Percentiles rank a stretch among this genome's conserved stretches.
These are phyloP conservation scores for Coranthus polyacanthus DNA, from an alignment of 2,797 vertebrate species.

Conservation along the genomic window DNA sequence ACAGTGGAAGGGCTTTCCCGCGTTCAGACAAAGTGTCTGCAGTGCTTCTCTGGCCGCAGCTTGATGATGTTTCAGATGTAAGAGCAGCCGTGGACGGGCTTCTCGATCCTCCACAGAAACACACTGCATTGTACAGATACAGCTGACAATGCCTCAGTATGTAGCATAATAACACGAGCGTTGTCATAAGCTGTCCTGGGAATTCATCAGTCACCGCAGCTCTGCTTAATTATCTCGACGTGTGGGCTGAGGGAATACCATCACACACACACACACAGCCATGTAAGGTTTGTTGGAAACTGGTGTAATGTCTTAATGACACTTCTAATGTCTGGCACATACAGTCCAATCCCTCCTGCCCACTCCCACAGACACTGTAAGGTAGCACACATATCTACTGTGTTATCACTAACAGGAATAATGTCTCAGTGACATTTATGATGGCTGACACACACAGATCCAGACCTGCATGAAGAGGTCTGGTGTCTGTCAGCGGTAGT, in stretches of 20 bases:
- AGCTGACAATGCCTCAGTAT: conserved; percentile 2
- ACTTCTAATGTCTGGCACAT: conserved; percentile 33
- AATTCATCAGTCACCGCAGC: conserved; percentile 24
- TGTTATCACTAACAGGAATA: conserved; percentile 45
- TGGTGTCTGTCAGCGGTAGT: conserved; percentile 50
- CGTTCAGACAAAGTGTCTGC: conserved; percentile 18
- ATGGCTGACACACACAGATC: conserved; percentile 13
- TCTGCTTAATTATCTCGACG: conserved; percentile 33
- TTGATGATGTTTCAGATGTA: conserved; percentile 11
- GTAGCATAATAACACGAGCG: neutral
- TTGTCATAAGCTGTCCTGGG: conserved; percentile 14
- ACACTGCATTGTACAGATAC: neutral
- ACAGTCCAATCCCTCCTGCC: conserved; percentile 4
- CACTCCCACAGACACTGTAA: conserved; percentile 17
- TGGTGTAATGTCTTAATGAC: conserved; percentile 22
- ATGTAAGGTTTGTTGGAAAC: conserved; percentile 45
- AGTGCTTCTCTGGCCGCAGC: conserved; percentile 29
- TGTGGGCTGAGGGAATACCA: conserved; percentile 58
- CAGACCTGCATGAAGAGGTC: conserved; percentile 31
- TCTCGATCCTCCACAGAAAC: conserved; percentile 2
- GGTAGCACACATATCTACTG: conserved; percentile 3
- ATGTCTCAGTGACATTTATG: conserved; percentile 48
- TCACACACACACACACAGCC: conserved; percentile 15
- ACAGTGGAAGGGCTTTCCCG: conserved; percentile 14
- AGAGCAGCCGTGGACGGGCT: neutral